Conservation (phyloP, 2,797 vertebrate genomes). For the Falco biarmicus region DNA sequence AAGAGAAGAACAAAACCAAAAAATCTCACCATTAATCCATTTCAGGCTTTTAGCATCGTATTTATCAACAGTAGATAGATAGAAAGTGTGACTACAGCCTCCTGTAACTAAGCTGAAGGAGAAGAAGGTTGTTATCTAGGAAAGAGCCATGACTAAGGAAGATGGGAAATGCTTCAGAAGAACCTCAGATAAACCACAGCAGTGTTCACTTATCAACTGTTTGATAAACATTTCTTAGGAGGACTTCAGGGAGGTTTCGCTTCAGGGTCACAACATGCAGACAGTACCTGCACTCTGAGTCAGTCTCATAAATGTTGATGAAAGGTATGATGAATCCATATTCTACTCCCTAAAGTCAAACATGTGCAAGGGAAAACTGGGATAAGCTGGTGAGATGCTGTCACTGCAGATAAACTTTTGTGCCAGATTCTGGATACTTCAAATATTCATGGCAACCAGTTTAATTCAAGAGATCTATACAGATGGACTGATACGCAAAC, state of each 20-base stretch:
- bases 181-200: background rate
- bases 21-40: background rate
- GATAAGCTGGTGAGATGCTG: background rate
- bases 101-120: background rate
- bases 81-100: background rate
- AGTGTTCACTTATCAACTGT: background rate
- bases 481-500: background rate
- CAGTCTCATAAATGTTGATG: background rate
- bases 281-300: background rate
- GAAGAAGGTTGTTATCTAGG: background rate
- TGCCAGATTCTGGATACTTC: background rate
- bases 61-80: background rate
- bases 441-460: background rate
- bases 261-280: background rate
- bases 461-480: background rate
- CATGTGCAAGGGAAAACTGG: background rate
- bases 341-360: background rate
- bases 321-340: background rate
- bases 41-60: background rate
- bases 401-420: background rate
- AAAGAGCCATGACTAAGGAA: background rate
- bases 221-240: background rate
- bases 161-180: background rate
- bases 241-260: background rate
- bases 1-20: background rate